These are phyloP conservation scores for Lucinisca nassula DNA, from an alignment of 2,888 invertebrate genomes.

Conservation along the genomic window DNA sequence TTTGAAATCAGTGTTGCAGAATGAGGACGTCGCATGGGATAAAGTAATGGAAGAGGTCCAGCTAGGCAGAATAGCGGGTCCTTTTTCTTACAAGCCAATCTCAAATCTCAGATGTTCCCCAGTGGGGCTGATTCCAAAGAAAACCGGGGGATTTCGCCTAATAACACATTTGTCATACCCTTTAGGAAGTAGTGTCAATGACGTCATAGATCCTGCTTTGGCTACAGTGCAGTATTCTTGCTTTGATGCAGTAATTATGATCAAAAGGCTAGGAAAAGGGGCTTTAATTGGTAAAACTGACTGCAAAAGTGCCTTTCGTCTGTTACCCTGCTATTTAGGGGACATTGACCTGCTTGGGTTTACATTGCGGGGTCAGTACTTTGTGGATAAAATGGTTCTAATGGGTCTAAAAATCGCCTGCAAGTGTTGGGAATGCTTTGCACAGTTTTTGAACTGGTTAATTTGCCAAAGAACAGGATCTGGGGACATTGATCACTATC, in stretches of 20 bases:
- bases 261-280: conserved; percentile 12
- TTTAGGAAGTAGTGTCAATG: conserved; percentile 29
- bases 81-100: neutral
- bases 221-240: conserved; percentile 20
- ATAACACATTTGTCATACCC: conserved; percentile 31
- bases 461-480: neutral
- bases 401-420: conserved; percentile 23
- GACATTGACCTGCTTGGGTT: conserved; percentile 34
- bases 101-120: neutral
- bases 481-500: conserved; percentile 20
- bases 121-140: neutral
- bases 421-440: conserved; percentile 30
- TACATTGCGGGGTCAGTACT: conserved; percentile 12
- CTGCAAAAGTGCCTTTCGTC: conserved; percentile 34
- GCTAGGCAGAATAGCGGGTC: neutral
- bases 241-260: conserved; percentile 37
- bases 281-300: conserved; percentile 33
- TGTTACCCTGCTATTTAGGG: conserved; percentile 10
- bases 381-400: conserved; percentile 30
- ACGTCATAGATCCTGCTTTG: conserved; percentile 21
- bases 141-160: conserved; percentile 30
- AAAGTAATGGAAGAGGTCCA: neutral
- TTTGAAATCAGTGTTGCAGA: neutral
- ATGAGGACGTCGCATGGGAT: neutral
- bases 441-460: conserved; percentile 21